A percentile compares a stretch with the other conserved stretches of the same genome.
Conservation (phyloP, 2,888 invertebrate genomes). For the Scotopteryx bipunctaria region DNA sequence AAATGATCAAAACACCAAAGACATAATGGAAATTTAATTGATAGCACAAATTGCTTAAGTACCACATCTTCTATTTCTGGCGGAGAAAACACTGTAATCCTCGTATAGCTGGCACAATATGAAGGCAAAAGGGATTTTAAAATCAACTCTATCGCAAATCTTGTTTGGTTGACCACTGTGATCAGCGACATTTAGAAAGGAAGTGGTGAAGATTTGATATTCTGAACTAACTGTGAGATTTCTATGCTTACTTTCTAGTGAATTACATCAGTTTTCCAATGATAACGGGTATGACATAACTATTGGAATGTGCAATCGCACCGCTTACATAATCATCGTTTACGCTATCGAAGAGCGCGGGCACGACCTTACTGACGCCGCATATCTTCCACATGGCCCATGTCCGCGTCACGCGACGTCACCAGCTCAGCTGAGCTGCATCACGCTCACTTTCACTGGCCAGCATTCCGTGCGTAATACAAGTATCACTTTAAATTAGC, state of each 20-base stretch:
- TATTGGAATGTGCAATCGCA: slow-evolving; percentile 36
- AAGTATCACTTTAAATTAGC: neutral
- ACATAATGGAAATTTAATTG: neutral
- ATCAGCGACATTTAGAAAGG: slow-evolving; percentile 21
- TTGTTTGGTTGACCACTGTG: slow-evolving; percentile 5
- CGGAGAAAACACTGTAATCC: neutral
- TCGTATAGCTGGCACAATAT: neutral
- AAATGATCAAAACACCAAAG: too few relatives aligned
- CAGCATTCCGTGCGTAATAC: slow-evolving; percentile 35
- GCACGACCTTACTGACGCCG: slow-evolving; percentile 78
- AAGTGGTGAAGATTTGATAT: slow-evolving; percentile 6
- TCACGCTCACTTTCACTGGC: slow-evolving; percentile 74
- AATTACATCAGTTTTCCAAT: slow-evolving; percentile 18
- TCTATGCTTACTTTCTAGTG: slow-evolving; percentile 20
- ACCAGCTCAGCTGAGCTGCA: slow-evolving; percentile 69
- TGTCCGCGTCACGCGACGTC: slow-evolving; percentile 69
- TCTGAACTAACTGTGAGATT: slow-evolving; percentile 13
- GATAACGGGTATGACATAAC: slow-evolving; percentile 43
- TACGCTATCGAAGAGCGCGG: slow-evolving; percentile 64
- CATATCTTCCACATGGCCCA: slow-evolving; percentile 82
- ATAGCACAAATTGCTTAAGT: too few relatives aligned
- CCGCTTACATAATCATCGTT: slow-evolving; percentile 76
- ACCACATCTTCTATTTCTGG: neutral
- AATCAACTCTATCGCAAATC: slow-evolving; percentile 9
- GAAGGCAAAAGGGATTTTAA: slow-evolving; percentile 10